A percentile compares a stretch with the other conserved stretches of the same genome.
Conservation (phyloP, 2,113 vertebrate species). For the Lathamus discolor region DNA sequence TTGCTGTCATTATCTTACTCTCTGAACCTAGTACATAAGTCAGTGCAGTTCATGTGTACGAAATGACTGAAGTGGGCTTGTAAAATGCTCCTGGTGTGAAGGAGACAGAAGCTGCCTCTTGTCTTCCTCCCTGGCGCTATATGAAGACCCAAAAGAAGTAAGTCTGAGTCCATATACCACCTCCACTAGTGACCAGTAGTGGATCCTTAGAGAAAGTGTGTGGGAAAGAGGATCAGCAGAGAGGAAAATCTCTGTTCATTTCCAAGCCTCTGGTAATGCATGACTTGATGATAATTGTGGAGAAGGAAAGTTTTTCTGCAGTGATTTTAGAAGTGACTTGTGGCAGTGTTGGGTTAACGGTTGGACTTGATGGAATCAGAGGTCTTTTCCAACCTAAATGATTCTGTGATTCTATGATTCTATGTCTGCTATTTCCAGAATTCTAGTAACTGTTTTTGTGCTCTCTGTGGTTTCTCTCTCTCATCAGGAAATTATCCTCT, state of each 20-base stretch:
- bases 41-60: neutral
- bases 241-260: neutral
- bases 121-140: neutral
- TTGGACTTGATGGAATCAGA: neutral
- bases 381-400: neutral
- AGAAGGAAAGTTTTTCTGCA: neutral
- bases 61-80: neutral
- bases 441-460: neutral
- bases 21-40: neutral
- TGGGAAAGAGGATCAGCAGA: neutral
- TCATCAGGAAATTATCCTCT: neutral
- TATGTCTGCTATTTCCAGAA: neutral
- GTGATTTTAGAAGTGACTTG: neutral
- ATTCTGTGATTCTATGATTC: neutral
- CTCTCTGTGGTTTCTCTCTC: neutral
- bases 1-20: neutral
- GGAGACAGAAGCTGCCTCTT: neutral
- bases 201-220: neutral
- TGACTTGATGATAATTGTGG: neutral
- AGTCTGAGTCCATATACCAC: fast-evolving
- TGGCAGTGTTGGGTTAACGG: neutral
- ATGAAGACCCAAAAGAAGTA: fast-evolving
- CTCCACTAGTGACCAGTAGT: neutral
- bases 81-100: neutral
- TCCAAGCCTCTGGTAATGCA: neutral